Evolutionary conservation across 2,888 invertebrate genomes (phyloP).

Genomic region (Pyralis farinalis): DNA sequence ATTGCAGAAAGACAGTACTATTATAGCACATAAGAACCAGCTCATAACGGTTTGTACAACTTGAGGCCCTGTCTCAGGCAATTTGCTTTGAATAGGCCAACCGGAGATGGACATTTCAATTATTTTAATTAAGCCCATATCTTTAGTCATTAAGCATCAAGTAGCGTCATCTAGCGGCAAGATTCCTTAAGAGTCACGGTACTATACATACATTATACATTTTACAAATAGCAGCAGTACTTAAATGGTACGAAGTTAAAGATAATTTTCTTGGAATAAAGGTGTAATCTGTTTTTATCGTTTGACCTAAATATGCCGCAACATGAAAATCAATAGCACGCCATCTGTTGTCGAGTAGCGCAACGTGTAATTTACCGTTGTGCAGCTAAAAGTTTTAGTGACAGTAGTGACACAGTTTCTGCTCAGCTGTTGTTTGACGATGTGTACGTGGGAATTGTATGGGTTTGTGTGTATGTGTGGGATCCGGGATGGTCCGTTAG

Average conservation of each 20-base stretch:
- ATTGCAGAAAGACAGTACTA: slow-evolving; percentile 39
- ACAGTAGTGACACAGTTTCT: slow-evolving; percentile 74
- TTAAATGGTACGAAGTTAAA: too few species aligned
- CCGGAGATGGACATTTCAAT: slow-evolving; percentile 32
- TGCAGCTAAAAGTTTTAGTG: slow-evolving; percentile 40
- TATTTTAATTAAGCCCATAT: slow-evolving; percentile 32
- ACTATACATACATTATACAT: too few species aligned
- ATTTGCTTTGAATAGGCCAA: slow-evolving; percentile 27
- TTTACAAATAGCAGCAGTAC: too few species aligned
- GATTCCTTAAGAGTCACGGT: too few species aligned
- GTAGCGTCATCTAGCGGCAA: too few species aligned
- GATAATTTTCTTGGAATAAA: too few species aligned
- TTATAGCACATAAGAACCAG: slow-evolving; percentile 40
- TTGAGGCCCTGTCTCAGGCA: slow-evolving; percentile 29
- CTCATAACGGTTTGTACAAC: slow-evolving; percentile 34
- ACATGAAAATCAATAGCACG: slow-evolving; percentile 26
- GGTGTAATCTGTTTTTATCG: too few species aligned
- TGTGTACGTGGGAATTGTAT: slow-evolving; percentile 39
- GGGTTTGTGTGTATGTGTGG: slow-evolving; percentile 38
- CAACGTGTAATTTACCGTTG: slow-evolving; percentile 39
- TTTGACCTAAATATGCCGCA: too few species aligned
- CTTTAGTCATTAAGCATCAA: slow-evolving; percentile 22
- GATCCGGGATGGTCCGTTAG: slow-evolving; percentile 64
- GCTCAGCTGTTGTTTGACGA: slow-evolving; percentile 60
- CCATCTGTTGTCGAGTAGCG: slow-evolving; percentile 64